Percentiles rank a stretch among this genome's conserved stretches.
Evolutionary conservation across 2,888 invertebrate species (phyloP).

Genomic region (Sympetrum striolatum): DNA sequence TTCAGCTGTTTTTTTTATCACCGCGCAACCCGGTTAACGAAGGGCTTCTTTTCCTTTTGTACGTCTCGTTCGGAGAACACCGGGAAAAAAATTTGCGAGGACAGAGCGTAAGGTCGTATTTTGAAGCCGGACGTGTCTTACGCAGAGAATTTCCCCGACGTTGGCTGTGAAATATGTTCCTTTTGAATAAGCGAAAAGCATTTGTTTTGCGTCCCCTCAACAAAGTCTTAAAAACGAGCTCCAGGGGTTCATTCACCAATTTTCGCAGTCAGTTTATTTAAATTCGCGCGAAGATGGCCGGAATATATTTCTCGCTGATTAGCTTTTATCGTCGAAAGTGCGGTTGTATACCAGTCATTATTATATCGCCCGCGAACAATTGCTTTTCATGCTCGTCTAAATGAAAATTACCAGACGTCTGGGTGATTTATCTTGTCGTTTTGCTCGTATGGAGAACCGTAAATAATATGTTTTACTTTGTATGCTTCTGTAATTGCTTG

Average conservation of each 20-base stretch:
- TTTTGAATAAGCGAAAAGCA: neutral
- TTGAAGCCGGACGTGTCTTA: neutral
- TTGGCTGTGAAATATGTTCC: neutral
- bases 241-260: neutral
- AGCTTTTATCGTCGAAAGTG: too few species aligned
- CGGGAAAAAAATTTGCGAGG: neutral
- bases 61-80: neutral
- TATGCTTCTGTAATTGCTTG: too few species aligned
- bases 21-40: neutral
- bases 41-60: neutral
- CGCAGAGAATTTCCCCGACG: neutral
- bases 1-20: neutral
- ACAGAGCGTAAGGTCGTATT: neutral
- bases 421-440: too few species aligned
- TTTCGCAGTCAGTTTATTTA: neutral
- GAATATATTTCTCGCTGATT: too few species aligned
- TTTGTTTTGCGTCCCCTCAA: neutral
- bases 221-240: neutral
- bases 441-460: too few species aligned
- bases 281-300: too few species aligned
- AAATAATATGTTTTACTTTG: too few species aligned
- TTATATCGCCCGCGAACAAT: too few species aligned
- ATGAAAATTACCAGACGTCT: too few species aligned
- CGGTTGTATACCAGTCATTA: too few species aligned
- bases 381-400: too few species aligned